Evolutionary conservation across 1,140 invertebrate species (phyloP).

Genomic region (Papilio helenus): DNA sequence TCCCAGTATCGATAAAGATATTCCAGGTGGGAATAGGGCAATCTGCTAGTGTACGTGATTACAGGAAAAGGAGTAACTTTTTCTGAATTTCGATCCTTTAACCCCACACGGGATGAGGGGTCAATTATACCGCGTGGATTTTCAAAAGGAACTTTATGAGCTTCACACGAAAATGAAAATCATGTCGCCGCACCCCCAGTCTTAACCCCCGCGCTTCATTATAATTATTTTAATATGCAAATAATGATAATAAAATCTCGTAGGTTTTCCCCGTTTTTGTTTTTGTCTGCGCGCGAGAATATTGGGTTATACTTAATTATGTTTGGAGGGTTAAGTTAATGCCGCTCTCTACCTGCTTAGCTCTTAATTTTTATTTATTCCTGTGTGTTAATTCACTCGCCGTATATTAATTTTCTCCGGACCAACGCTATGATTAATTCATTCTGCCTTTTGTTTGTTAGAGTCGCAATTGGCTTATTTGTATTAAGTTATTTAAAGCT

Average conservation of each 20-base stretch:
- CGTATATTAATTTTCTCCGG: constrained; percentile 49
- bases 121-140: constrained; percentile 35
- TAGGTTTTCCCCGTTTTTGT: constrained; percentile 50
- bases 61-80: constrained; percentile 6
- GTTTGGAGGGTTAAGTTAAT: constrained; percentile 49
- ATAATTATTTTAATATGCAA: constrained; percentile 65
- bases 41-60: constrained; percentile 3
- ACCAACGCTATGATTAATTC: constrained; percentile 33
- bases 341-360: constrained; percentile 46
- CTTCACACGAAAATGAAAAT: constrained; percentile 47
- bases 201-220: constrained; percentile 52
- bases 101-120: constrained; percentile 28
- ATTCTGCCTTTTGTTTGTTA: constrained; percentile 31
- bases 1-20: neutral
- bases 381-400: constrained; percentile 47
- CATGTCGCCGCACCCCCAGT: constrained; percentile 41
- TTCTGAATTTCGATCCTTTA: constrained; percentile 37
- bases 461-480: neutral
- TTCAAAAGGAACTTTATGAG: constrained; percentile 47
- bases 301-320: constrained; percentile 60
- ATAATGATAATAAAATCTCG: constrained; percentile 62
- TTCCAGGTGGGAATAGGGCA: neutral
- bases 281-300: constrained; percentile 47
- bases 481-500: neutral
- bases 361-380: constrained; percentile 56